Evolutionary conservation across 2,113 vertebrate species (phyloP), one percentile per base, ranked within the genome.

Genomic region (Aphyosemion australe): DNA sequence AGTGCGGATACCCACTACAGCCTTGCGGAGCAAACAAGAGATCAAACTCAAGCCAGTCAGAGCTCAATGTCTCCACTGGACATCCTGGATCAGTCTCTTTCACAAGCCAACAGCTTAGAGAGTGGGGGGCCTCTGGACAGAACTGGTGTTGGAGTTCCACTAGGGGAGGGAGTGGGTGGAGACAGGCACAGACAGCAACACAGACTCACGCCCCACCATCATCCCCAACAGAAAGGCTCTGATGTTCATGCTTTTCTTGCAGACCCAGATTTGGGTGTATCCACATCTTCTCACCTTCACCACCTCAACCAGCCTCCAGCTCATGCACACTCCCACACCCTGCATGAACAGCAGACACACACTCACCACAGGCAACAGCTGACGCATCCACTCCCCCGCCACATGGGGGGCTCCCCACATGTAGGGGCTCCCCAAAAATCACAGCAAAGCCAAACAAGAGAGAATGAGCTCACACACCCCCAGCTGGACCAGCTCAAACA

Each of bases 1-100:
- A 87, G 88, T 42, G 64, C 95, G 0, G 95, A 96, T 43, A 87
- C 92, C 18, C 91, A 92, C 54, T 93, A 91, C 51, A 91, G 89
- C 47, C 94, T 92, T 26, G 74, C 60, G 49, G 19, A 60, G 72
- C 93, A 76, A 45, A 10, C 77, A 41, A 86, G 83, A 73, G 84
- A 91, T 52, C 93, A 93, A 14, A 80, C 78, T 65, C 91, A 89
- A 21, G 81, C 90, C 9, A 79, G 65, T 66, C 92, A 92, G 71
- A 92, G 69, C 85, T 91, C 51, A 68, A 91, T 59, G 86, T 93
- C 92, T 31, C 71, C 87, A 0, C 74, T 92, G 11, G 88, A 90
- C 45, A 87, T 92, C 80, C 67, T 92, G 16, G 91, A 92, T 58
- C 90, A 82, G 19, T 87, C 94, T 14, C 87, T 93, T 39, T 89